Base-by-base conservation (phyloP, 2,797 vertebrate species). In the Apogon hyalosoma region DNA sequence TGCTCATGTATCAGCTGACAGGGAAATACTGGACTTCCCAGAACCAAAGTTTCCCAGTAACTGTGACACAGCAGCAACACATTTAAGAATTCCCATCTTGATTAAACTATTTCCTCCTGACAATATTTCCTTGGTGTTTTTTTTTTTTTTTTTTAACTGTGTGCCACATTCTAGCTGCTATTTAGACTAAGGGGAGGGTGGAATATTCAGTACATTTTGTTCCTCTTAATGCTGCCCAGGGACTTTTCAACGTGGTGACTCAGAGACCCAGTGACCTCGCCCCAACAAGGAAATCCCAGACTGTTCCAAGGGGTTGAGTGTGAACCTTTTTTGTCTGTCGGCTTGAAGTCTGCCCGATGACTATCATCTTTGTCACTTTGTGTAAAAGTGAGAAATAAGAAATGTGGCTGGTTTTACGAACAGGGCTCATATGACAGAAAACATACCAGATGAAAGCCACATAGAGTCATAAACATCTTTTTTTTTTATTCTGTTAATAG, bases 281-380 rank as follows among this genome's bases (percentile, higher is more conserved):
- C 87, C 71, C 70, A 63, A 74, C 85, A 64, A 92, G 91, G 91
- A 93, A 92, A 91, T 86, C 88, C 90, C 88, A 77, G 61, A 82
- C 69, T 63, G 80, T 86, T 88, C 69, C 76, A 70, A 77, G 59
- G 1, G 64, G 36, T 71, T 40, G 48, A 73, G 60, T 47, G 64
- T 51, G 54, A 66, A 53, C 11, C 14, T 71, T 72, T 70, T 19
- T 42, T 56, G n/a, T 46, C 9, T 52, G 0, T 70, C 41, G 77
- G 64, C 80, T 62, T 64, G 7, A 79, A 73, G 73, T 80, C 48
- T 73, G 51, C 52, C 33, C 4, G 56, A 70, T 81, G 83, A 82
- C 80, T 79, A 21, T 28, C 0, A 3, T 6, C 59, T 16, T 71
- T 16, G 53, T 80, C 58, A 69, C 66, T 54, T 40, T 68, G 48